Percentiles rank a stretch among this genome's conserved stretches.
Evolutionary conservation across 2,113 vertebrate genomes (phyloP).

Genomic region (Alaudala cheleensis): DNA sequence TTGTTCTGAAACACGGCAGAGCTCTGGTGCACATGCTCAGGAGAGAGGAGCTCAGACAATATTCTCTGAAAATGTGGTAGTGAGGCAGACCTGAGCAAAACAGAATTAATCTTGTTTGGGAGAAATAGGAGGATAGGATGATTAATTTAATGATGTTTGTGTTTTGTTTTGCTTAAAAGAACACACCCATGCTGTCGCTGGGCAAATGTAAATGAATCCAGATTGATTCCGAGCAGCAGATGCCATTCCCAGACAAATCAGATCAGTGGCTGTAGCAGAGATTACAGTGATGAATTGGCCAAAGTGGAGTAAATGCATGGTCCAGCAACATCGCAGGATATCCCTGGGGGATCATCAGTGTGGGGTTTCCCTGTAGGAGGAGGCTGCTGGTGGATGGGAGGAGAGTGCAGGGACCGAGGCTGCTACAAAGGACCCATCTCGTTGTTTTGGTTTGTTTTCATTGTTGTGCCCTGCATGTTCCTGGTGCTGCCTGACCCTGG

Average conservation of each 20-base stretch:
- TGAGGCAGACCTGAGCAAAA: not conserved
- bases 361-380: not conserved
- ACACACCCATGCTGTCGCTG: not conserved
- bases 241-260: not conserved
- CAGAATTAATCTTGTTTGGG: not conserved
- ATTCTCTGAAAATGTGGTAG: not conserved
- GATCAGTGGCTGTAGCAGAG: not conserved
- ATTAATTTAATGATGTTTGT: not conserved
- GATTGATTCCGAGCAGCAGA: not conserved
- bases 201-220: not conserved
- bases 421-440: too few relatives aligned
- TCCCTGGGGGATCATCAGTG: not conserved
- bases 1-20: not conserved
- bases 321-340: not conserved
- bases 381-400: not conserved
- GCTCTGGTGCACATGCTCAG: not conserved
- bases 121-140: not conserved
- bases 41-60: not conserved
- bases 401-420: not conserved
- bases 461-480: not conserved
- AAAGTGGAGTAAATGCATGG: not conserved
- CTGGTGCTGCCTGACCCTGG: fast-evolving
- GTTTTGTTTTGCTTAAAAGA: not conserved
- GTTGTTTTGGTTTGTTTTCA: not conserved
- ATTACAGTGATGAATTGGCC: not conserved